These are phyloP conservation scores for Alces alces DNA, from an alignment of 2,113 vertebrate species.

Conservation along the genomic window DNA sequence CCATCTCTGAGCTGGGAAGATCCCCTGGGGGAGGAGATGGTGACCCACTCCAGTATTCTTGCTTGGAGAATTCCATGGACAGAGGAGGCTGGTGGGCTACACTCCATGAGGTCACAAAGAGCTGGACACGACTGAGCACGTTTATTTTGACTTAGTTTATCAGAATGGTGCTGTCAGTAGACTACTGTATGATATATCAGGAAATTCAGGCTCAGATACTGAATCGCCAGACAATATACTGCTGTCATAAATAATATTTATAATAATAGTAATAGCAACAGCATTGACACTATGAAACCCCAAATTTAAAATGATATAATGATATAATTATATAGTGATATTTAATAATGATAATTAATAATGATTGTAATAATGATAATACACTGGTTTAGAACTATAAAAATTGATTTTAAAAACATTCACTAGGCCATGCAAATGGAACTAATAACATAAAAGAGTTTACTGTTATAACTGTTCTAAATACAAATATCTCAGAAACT, in stretches of 20 bases:
- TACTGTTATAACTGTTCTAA: constrained; percentile 26
- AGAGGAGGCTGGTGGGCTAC: not conserved
- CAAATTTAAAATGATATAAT: constrained; percentile 24
- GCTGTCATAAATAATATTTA: constrained; percentile 17
- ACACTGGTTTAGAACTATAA: constrained; percentile 3
- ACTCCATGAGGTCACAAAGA: not conserved
- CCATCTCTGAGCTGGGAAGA: not conserved
- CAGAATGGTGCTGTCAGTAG: not conserved
- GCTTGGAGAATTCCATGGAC: not conserved
- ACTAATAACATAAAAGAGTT: constrained; percentile 29
- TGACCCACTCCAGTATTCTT: not conserved
- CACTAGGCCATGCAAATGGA: not conserved
- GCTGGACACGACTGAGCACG: not conserved
- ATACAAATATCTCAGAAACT: constrained; percentile 43
- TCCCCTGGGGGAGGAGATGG: not conserved
- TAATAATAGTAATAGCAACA: constrained; percentile 5
- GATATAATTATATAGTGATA: not conserved
- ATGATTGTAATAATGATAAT: not conserved
- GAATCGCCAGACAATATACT: not conserved
- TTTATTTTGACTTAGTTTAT: constrained; percentile 30
- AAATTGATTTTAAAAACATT: not conserved
- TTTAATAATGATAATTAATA: not conserved
- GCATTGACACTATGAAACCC: not conserved
- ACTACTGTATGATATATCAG: not conserved
- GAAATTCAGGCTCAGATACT: not conserved